Base-by-base conservation (phyloP, 30 jellyfish, hydroid and myxozoan species). In the Pelagia noctiluca region DNA sequence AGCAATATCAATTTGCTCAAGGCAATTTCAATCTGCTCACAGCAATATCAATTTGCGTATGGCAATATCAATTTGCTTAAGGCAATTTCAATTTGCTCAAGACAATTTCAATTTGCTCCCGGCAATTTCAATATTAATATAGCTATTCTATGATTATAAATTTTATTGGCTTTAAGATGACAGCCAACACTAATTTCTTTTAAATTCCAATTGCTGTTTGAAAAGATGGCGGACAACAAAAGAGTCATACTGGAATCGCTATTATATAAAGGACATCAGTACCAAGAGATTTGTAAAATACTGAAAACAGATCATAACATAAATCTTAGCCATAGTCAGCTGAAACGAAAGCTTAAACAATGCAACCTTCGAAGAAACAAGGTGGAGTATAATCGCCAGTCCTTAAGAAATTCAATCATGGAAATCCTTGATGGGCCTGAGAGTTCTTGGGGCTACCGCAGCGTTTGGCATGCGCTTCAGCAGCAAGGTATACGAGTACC, bases 361-460 rank as follows among this genome's bases (percentile, higher is more conserved):
- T 52, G 21, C 68, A 52, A 52, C 68, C 68, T 52, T 52, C 12
- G 68, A 52, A 52, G 68, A 52, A 52, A 52, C 68, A 52, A 52
- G 68, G 68, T 52, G 68, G 68, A 52, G 21, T 52, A 52, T 52
- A 52, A 52, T 52, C 68, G 26, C 21, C 68, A 52, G 68, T 52
- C 68, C 12, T 52, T 52, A 52, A 75, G 86, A 75, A 31, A 75
- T 1, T 23, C 47, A 54, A 77, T 77, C 1, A 33, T 24, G 36
- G 67, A 38, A 32, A 24, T 70, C 38, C 50, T 70, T 0, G 53
- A 70, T 42, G 83, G 83, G 50, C 83, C 76, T 8, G 76, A n/a
- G n/a, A n/a, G n/a, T n/a, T n/a, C n/a, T n/a, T 28, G 83, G n/a
- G 85, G 88, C 47, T 77, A 77, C 65, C 46, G 88, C 31, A 77